Percentiles rank a stretch among this genome's conserved stretches.
Conservation (phyloP, 2,113 vertebrate genomes). For the Steatornis caripensis region DNA sequence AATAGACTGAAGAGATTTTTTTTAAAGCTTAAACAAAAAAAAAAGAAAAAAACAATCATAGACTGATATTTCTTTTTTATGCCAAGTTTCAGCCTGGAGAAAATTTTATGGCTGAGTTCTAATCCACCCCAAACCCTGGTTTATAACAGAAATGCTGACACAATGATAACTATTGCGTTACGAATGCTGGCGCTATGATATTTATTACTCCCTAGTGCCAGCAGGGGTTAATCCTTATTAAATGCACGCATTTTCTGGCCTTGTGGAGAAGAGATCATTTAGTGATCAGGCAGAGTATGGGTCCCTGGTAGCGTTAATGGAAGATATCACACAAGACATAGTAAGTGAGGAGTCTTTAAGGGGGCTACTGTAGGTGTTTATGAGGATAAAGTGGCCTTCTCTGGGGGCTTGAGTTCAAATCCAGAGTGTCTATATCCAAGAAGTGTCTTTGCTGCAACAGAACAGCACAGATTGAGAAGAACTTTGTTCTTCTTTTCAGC, state of each 20-base stretch:
- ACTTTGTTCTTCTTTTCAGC: not conserved
- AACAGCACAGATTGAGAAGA: not conserved
- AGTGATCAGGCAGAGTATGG: constrained; percentile 12
- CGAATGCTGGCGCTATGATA: constrained; percentile 52
- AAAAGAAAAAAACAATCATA: not conserved
- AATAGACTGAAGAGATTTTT: not conserved
- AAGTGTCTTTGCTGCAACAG: not conserved
- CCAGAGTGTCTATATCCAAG: not conserved
- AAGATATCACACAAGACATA: constrained; percentile 12
- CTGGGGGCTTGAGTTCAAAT: not conserved
- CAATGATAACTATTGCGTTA: constrained; percentile 64
- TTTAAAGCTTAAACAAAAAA: not conserved
- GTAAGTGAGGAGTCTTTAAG: not conserved
- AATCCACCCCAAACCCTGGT: constrained; percentile 73
- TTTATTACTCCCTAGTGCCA: constrained; percentile 74
- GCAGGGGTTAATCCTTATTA: constrained; percentile 70
- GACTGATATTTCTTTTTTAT: constrained; percentile 64
- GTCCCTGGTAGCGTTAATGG: not conserved
- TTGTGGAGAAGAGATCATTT: constrained; percentile 40
- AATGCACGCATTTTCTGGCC: constrained; percentile 64
- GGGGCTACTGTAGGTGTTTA: constrained; percentile 6
- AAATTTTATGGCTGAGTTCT: constrained; percentile 75
- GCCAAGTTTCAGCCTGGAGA: constrained; percentile 75
- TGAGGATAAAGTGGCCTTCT: constrained; percentile 21
- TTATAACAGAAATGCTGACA: constrained; percentile 77